A percentile compares a stretch with the other conserved stretches of the same genome.
These are phyloP conservation scores for Gasterosteus nipponicus DNA, from an alignment of 2,113 vertebrate species.

Conservation along the genomic window DNA sequence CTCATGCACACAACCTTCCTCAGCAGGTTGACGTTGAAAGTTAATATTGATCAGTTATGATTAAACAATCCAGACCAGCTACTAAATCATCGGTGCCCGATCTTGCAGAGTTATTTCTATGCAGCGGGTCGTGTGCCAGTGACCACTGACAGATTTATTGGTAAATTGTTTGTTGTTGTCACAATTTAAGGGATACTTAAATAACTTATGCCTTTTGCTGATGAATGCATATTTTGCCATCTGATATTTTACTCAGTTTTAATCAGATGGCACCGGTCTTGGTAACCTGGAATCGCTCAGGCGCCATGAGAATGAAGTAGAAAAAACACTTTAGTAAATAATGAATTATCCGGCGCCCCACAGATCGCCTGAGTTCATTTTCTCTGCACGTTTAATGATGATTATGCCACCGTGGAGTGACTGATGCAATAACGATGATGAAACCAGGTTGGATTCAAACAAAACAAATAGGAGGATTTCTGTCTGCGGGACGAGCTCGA, in stretches of 20 bases:
- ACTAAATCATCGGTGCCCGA: not conserved
- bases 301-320: not conserved
- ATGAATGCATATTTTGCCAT: not conserved
- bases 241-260: not conserved
- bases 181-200: not conserved
- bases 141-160: not conserved
- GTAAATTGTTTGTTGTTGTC: not conserved
- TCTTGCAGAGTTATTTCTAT: not conserved
- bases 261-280: not conserved
- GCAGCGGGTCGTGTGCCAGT: not conserved
- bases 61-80: not conserved
- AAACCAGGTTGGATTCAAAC: constrained; percentile 39
- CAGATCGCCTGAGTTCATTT: constrained; percentile 16
- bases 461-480: constrained; percentile 45
- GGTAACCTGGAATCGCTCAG: not conserved
- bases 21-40: not conserved
- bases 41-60: not conserved
- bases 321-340: not conserved
- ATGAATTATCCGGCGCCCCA: constrained; percentile 3
- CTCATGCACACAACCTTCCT: not conserved
- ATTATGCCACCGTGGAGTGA: constrained; percentile 21
- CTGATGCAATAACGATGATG: constrained; percentile 46
- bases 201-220: not conserved
- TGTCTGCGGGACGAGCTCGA: constrained; percentile 32
- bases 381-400: constrained; percentile 20